Evolutionary conservation across 2,888 invertebrate species (phyloP).

Genomic region (Drosophila formosana): DNA sequence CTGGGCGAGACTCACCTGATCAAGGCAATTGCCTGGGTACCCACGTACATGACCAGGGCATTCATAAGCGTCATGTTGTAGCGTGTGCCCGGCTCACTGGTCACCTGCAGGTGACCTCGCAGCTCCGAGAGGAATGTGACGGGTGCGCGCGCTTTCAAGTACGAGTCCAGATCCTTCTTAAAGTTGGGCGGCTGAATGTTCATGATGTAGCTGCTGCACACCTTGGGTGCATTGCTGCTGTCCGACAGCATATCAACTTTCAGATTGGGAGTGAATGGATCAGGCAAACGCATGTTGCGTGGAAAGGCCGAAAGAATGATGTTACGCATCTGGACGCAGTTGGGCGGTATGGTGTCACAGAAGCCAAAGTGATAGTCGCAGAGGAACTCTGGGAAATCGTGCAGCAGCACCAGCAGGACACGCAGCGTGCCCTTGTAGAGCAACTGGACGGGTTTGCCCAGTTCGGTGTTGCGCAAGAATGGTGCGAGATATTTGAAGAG

Average conservation of each 20-base stretch:
- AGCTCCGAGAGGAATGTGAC: conserved; percentile 98
- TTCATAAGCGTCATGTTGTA: conserved; percentile 99
- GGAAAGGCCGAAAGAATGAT: conserved; percentile 99
- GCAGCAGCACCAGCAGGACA: conserved; percentile 96
- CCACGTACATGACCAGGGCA: conserved; percentile 98
- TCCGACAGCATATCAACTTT: conserved; percentile 96
- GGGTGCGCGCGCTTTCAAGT: conserved; percentile 96
- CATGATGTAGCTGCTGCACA: conserved; percentile 93
- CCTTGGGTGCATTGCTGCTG: conserved; percentile 94
- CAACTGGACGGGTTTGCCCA: conserved; percentile 96
- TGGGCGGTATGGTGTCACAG: conserved; percentile 99
- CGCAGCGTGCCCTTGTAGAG: conserved; percentile 98
- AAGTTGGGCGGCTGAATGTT: conserved; percentile 95
- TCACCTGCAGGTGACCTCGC: conserved; percentile 94
- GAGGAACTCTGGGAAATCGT: conserved; percentile 99
- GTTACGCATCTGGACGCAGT: conserved; percentile 99
- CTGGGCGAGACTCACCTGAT: conserved; percentile 86
- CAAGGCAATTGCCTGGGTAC: conserved; percentile 96
- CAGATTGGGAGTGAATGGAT: conserved; percentile 98
- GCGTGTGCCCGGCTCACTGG: conserved; percentile 94
- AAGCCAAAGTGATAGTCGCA: conserved; percentile 99
- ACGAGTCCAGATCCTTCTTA: conserved; percentile 98
- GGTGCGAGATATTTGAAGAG: conserved; percentile 98
- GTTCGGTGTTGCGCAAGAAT: conserved; percentile 97
- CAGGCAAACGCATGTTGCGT: conserved; percentile 98